Conservation (phyloP, 2,113 vertebrate species). For the Leuciscus idus region DNA sequence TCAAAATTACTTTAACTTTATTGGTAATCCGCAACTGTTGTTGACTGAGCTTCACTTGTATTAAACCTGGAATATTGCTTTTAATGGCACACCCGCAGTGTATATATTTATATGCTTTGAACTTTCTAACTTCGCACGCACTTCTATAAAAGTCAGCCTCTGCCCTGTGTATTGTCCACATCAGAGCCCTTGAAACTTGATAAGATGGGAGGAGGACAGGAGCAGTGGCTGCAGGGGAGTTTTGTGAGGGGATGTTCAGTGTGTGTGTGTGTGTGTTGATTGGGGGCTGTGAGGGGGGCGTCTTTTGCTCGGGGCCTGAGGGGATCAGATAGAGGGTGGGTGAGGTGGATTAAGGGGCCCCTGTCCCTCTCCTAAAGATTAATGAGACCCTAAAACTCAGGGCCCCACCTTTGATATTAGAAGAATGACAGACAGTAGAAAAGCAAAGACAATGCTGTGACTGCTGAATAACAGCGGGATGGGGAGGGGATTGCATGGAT, state of each 20-base stretch:
- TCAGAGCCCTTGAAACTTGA: constrained; percentile 72
- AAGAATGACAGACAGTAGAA: constrained; percentile 68
- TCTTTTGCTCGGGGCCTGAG: constrained; percentile 43
- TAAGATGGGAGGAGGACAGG: constrained; percentile 66
- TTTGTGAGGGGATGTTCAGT: constrained; percentile 31
- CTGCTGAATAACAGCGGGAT: constrained; percentile 29
- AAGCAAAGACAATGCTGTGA: constrained; percentile 40
- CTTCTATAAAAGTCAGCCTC: constrained; percentile 40
- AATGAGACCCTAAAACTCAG: constrained; percentile 71
- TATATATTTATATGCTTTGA: not conserved
- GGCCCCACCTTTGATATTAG: constrained; percentile 70
- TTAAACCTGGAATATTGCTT: not conserved
- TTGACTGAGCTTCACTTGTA: not conserved
- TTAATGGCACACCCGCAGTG: not conserved
- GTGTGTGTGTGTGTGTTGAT: not conserved
- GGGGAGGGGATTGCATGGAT: constrained; percentile 26
- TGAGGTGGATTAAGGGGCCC: constrained; percentile 74
- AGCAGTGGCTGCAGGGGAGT: constrained; percentile 48
- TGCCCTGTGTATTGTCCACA: constrained; percentile 54
- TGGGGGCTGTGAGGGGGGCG: constrained; percentile 55
- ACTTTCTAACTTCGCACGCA: constrained; percentile 26
- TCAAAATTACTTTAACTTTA: not conserved
- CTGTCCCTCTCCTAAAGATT: constrained; percentile 78
- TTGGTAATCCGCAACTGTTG: not conserved
- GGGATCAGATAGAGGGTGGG: constrained; percentile 65